Evolutionary conservation across 2,888 invertebrate species (phyloP).

Genomic region (Leptopilina drosophilae): DNA sequence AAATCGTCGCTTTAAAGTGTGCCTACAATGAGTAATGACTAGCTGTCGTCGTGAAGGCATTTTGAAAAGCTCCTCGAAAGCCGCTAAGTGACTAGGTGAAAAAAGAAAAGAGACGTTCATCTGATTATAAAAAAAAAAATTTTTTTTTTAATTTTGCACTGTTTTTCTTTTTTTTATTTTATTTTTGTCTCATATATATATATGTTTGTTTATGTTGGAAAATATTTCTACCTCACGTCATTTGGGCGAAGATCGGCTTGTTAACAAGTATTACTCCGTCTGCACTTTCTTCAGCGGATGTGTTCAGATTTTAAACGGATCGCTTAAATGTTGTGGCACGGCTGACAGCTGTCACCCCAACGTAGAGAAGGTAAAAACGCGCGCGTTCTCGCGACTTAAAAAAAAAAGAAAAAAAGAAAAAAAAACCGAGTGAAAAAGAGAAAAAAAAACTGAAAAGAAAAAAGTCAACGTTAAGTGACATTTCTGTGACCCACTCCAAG

Average conservation of each 20-base stretch:
- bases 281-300: constrained; percentile 22
- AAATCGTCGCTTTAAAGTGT: constrained; percentile 6
- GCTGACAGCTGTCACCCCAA: constrained; percentile 53
- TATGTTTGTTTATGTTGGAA: not conserved
- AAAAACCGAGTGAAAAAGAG: no score
- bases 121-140: no score
- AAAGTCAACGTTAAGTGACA: constrained; percentile 24
- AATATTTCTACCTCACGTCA: constrained; percentile 25
- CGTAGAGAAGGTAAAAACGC: constrained; percentile 42
- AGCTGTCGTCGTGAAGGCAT: constrained; percentile 13
- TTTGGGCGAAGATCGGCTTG: constrained; percentile 19
- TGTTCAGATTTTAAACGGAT: constrained; percentile 46
- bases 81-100: constrained; percentile 24
- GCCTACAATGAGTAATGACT: constrained; percentile 30
- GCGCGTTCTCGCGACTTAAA: not conserved
- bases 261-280: constrained; percentile 36
- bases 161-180: not conserved
- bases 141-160: not conserved
- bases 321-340: constrained; percentile 49
- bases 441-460: not conserved
- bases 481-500: constrained; percentile 15
- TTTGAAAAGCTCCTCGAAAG: constrained; percentile 18
- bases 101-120: not conserved
- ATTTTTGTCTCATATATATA: not conserved
- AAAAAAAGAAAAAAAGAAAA: no score